These are phyloP conservation scores for Melanogrammus aeglefinus DNA, from an alignment of 2,797 vertebrate genomes.

Conservation along the genomic window DNA sequence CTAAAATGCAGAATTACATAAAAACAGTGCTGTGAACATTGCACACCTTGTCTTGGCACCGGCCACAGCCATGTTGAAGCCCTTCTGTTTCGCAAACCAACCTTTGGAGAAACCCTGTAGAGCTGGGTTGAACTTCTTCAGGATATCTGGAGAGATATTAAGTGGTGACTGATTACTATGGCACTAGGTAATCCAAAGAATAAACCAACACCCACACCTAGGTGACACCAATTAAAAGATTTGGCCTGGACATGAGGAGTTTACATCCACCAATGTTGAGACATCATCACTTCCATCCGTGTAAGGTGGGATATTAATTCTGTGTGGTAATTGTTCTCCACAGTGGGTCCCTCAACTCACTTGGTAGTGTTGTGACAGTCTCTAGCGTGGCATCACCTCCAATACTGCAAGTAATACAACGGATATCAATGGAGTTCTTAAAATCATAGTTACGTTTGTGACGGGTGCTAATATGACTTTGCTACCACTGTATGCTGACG, in stretches of 20 bases:
- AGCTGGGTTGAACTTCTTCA: slow-evolving; percentile 84
- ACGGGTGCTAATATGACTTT: background rate
- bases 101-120: slow-evolving; percentile 83
- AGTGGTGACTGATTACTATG: background rate
- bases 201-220: background rate
- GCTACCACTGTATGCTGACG: background rate
- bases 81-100: slow-evolving; percentile 49
- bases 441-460: background rate
- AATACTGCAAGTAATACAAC: slow-evolving; percentile 65
- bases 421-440: background rate
- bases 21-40: too few species aligned
- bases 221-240: background rate
- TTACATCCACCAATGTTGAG: background rate
- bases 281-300: slow-evolving; percentile 1
- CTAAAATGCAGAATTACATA: too few species aligned
- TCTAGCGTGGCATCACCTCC: slow-evolving; percentile 81
- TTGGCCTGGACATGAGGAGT: background rate
- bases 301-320: background rate
- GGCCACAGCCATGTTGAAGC: slow-evolving; percentile 80
- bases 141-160: slow-evolving; percentile 76
- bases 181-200: background rate
- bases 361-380: slow-evolving; percentile 82
- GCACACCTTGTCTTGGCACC: slow-evolving; percentile 78
- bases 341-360: slow-evolving; percentile 69
- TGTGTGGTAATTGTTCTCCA: background rate